These are phyloP conservation scores for Rhagoletis zephyria DNA, from an alignment of 1,140 invertebrate species.

Conservation along the genomic window DNA sequence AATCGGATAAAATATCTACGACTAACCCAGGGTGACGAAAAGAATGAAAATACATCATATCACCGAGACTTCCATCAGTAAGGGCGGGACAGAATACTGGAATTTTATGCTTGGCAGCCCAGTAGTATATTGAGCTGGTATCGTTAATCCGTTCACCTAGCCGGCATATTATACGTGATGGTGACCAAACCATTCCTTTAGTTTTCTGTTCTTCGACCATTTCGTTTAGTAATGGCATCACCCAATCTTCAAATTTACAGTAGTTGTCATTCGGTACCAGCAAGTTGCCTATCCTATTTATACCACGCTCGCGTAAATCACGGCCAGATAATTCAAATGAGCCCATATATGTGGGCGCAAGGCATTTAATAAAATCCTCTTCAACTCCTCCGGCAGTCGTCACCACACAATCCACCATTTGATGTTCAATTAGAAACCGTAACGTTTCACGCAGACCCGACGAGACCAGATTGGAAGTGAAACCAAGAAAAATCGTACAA, in stretches of 20 bases:
- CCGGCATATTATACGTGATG: constrained; percentile 88
- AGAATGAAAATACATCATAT: constrained; percentile 99
- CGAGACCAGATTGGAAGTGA: constrained; percentile 98
- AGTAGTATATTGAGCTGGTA: constrained; percentile 95
- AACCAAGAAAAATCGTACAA: constrained; percentile 98
- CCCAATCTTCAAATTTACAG: constrained; percentile 98
- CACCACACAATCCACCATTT: constrained; percentile 92
- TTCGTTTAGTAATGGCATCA: constrained; percentile 93
- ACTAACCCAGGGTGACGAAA: constrained; percentile 92
- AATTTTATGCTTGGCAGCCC: constrained; percentile 97
- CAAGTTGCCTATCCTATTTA: constrained; percentile 98
- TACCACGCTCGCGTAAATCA: constrained; percentile 86
- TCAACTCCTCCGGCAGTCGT: constrained; percentile 98
- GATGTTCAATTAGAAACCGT: constrained; percentile 90
- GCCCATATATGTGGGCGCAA: constrained; percentile 90
- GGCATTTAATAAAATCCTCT: constrained; percentile 99
- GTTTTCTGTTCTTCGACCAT: constrained; percentile 91
- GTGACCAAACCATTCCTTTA: constrained; percentile 88
- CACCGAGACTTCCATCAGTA: constrained; percentile 98
- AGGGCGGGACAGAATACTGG: constrained; percentile 98
- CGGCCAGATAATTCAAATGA: constrained; percentile 87
- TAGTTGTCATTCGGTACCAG: constrained; percentile 99
- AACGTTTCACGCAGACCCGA: constrained; percentile 94
- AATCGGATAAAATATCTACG: constrained; percentile 94
- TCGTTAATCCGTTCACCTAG: constrained; percentile 94